phyloP scores from a whole-genome alignment of 1,140 invertebrate genomes.

The Panagrolaimus sp. region DNA sequence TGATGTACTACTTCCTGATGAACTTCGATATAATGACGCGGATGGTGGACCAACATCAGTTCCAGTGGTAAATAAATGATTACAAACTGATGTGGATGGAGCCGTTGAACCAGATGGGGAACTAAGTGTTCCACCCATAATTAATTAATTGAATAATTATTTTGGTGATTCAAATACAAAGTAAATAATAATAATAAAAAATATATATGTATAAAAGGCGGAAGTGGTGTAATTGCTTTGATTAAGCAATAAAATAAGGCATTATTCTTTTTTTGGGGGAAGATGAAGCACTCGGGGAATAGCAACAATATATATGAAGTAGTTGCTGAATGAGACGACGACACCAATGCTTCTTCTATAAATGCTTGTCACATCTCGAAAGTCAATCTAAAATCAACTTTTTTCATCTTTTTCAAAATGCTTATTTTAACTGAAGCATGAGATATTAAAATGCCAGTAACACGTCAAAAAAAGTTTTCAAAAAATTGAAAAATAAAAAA shows the following conservation, averaged over 20 bases:
- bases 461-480: too few relatives aligned
- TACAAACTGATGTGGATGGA: not conserved
- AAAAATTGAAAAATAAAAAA: not conserved
- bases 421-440: slow-evolving; percentile 4
- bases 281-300: not conserved
- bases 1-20: slow-evolving; percentile 1
- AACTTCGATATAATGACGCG: slow-evolving; percentile 20
- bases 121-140: slow-evolving; percentile 8
- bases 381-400: slow-evolving; percentile 16
- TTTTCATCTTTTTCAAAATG: not conserved
- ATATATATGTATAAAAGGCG: not conserved
- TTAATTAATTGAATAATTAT: not conserved
- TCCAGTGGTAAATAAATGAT: slow-evolving; percentile 13
- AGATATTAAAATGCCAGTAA: too few relatives aligned
- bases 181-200: too few relatives aligned
- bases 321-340: too few relatives aligned
- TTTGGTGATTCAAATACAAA: not conserved
- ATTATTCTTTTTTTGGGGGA: slow-evolving; percentile 5
- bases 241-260: slow-evolving; percentile 3
- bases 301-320: not conserved
- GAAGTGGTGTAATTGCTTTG: not conserved
- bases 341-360: not conserved
- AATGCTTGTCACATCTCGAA: slow-evolving; percentile 9
- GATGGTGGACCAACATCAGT: slow-evolving; percentile 53
- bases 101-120: slow-evolving; percentile 6